Evolutionary conservation across 2,888 invertebrate genomes (phyloP).

Genomic region (Hetaerina titia): DNA sequence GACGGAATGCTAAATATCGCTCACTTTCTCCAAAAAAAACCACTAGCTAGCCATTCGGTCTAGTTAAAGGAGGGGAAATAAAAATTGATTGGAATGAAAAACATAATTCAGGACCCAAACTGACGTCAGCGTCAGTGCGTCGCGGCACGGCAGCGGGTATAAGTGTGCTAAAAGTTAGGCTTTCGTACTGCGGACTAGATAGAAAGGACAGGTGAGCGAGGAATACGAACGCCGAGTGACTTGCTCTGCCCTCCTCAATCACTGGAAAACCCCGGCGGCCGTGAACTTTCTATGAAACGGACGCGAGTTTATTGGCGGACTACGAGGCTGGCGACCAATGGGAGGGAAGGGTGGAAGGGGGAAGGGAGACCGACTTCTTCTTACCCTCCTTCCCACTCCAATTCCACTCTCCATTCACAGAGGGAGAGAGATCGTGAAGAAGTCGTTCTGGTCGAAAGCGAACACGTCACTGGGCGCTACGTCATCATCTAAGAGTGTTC

Average conservation of each 20-base stretch:
- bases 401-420: conserved; percentile 5
- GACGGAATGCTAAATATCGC: background rate
- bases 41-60: background rate
- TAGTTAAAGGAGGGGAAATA: background rate
- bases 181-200: no score
- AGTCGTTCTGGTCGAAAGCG: conserved; percentile 1
- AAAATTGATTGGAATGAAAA: no score
- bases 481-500: background rate
- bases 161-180: no score
- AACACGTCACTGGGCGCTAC: conserved; percentile 24
- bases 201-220: no score
- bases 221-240: background rate
- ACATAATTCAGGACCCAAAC: no score
- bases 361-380: background rate
- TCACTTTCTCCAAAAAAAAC: background rate
- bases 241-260: background rate
- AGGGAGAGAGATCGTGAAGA: conserved; percentile 4
- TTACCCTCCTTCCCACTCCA: background rate
- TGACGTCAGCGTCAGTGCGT: no score
- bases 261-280: background rate
- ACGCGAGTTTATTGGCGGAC: conserved; percentile 8
- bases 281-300: conserved; percentile 15
- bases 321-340: background rate
- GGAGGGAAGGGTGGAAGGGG: background rate
- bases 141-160: no score